Conservation (phyloP, 2,888 invertebrate species). For the Serrognathus titanus region DNA sequence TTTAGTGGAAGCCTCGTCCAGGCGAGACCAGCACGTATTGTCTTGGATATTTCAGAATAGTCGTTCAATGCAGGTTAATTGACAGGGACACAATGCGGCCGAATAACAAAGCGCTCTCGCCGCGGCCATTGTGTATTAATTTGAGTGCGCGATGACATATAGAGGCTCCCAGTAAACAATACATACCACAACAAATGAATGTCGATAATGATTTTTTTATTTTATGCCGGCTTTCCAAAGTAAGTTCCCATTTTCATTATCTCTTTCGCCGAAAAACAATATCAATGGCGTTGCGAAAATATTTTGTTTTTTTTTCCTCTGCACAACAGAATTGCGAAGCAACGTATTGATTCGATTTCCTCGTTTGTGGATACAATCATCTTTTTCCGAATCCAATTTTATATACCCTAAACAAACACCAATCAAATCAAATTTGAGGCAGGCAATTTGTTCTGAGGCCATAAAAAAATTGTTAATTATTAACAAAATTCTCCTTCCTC, state of each 20-base stretch:
- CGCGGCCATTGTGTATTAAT: slow-evolving; percentile 47
- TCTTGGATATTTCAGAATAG: slow-evolving; percentile 48
- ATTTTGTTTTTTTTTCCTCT: neutral
- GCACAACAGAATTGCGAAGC: no score
- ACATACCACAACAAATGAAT: slow-evolving; percentile 38
- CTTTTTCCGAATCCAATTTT: no score
- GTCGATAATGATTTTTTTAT: slow-evolving; percentile 36
- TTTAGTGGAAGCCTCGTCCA: slow-evolving; percentile 17
- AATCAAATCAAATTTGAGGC: no score
- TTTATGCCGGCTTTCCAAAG: slow-evolving; percentile 18
- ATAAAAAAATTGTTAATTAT: no score
- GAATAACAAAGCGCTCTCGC: slow-evolving; percentile 46
- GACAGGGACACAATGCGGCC: slow-evolving; percentile 46
- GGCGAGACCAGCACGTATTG: slow-evolving; percentile 34
- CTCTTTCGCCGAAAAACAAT: slow-evolving; percentile 16
- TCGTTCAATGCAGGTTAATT: slow-evolving; percentile 48
- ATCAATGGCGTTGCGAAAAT: slow-evolving; percentile 1
- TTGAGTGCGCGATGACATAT: slow-evolving; percentile 47
- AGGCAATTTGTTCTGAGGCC: no score
- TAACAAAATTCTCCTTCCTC: no score
- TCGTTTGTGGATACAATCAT: no score
- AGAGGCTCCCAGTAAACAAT: slow-evolving; percentile 43
- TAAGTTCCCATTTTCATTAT: slow-evolving; percentile 16
- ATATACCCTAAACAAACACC: no score
- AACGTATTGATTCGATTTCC: no score